Evolutionary conservation across 2,113 vertebrate genomes (phyloP), one percentile per base, ranked within the genome.

Genomic region (Ictalurus punctatus): DNA sequence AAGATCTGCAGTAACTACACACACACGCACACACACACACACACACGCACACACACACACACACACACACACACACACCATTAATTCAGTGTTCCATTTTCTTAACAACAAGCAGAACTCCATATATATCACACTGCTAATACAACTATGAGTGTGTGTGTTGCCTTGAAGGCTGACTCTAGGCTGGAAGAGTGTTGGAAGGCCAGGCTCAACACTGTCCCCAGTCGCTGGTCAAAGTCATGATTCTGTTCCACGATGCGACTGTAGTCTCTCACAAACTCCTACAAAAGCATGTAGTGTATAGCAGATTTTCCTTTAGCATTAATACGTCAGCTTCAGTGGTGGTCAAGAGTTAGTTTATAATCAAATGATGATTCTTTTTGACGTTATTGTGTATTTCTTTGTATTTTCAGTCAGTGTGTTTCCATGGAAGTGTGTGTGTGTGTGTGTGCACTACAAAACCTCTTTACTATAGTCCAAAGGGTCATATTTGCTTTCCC

Each of bases 111-210:
- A 52, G 27, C 4, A 79, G 27, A 79, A 16, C 44, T 79, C 23
- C 44, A 52, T 16, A n/a, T 79, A 52, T 40, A 16, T 56, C 25
- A 52, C 16, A 30, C n/a, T 58, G 54, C 17, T 58, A 58, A 30
- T 30, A 30, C 6, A 82, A 59, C 40, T 74, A 19, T 1, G 3
- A 21, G 80, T 37, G 58, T 84, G 90, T 84, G 90, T 59, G 76
- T 91, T 94, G 96, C 95, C 95, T 95, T 96, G 92, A 95, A 97
- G 92, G 91, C 90, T 67, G 94, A 94, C 93, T 95, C 93, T 58
- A 96, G 92, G 91, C 94, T 94, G 92, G 94, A 95, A 78, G 95
- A 96, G 89, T 96, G 94, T 83, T 96, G 94, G 94, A 97, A 97
- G 84, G 94, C 93, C 91, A 95, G 89, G 93, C 97, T 96, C 91